Conservation (phyloP, 2,797 vertebrate species). For the Sarcophilus harrisii region DNA sequence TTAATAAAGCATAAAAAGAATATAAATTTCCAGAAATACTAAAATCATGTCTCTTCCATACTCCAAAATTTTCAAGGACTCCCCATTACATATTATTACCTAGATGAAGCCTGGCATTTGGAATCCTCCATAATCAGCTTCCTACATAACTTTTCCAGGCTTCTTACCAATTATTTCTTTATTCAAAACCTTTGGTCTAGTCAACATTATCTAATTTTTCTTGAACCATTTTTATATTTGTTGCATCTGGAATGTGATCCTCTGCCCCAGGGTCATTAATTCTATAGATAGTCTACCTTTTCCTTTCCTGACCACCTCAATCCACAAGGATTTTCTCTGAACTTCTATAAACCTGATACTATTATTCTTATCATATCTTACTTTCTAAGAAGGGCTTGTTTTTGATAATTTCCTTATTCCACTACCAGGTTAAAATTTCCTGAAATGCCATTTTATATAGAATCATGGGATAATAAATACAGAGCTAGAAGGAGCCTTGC, state of each 20-base stretch:
- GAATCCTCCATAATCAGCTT: slow-evolving; percentile 8
- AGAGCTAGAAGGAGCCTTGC: background rate
- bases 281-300: background rate
- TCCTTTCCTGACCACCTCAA: background rate
- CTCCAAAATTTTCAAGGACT: background rate
- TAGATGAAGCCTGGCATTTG: background rate
- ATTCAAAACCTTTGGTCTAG: background rate
- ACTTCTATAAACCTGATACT: background rate
- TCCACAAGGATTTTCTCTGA: background rate
- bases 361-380: background rate
- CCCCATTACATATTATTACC: background rate
- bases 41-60: background rate
- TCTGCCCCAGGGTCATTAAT: background rate
- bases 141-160: slow-evolving; percentile 7
- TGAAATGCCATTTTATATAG: background rate
- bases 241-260: background rate
- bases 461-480: background rate
- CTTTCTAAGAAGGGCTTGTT: background rate
- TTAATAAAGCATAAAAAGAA: background rate
- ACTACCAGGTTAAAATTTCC: background rate
- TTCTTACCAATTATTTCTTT: slow-evolving; percentile 17
- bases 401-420: background rate
- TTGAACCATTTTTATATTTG: background rate
- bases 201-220: background rate
- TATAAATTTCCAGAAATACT: background rate